phyloP scores from a whole-genome alignment of 2,113 vertebrate species.

The Sprattus sprattus region DNA sequence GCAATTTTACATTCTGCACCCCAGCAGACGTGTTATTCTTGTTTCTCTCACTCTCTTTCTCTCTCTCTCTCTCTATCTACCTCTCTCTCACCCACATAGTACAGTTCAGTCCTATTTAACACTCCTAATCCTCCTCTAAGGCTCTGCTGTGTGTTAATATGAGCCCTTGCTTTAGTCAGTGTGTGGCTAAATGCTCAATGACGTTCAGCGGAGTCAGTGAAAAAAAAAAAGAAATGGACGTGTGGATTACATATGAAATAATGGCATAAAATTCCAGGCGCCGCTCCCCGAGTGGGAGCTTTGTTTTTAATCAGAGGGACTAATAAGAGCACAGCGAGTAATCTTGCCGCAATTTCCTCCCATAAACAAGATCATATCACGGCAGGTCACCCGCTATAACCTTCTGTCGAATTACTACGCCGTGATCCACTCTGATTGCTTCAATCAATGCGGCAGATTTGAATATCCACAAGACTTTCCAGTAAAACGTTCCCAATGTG shows the following conservation, averaged over 20 bases:
- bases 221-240: conserved; percentile 41
- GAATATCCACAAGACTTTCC: conserved; percentile 66
- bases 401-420: conserved; percentile 67
- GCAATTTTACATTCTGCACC: too few species aligned
- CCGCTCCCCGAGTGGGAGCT: conserved; percentile 58
- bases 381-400: conserved; percentile 69
- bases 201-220: conserved; percentile 50
- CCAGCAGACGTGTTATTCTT: too few species aligned
- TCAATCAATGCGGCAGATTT: conserved; percentile 75
- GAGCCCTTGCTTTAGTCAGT: conserved; percentile 57
- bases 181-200: conserved; percentile 64
- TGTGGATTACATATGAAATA: conserved; percentile 36
- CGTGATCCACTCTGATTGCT: conserved; percentile 70
- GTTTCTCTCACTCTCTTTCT: neutral
- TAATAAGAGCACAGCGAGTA: conserved; percentile 69
- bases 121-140: conserved; percentile 61
- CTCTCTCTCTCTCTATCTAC: neutral
- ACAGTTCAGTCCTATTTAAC: conserved; percentile 51
- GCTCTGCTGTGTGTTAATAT: conserved; percentile 65
- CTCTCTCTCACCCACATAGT: neutral
- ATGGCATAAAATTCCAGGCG: conserved; percentile 40
- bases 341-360: conserved; percentile 60
- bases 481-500: conserved; percentile 62
- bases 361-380: conserved; percentile 64
- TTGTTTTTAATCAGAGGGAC: conserved; percentile 73